phyloP scores from a whole-genome alignment of 2,888 invertebrate species.

The Hirtodrosophila alboralis region DNA sequence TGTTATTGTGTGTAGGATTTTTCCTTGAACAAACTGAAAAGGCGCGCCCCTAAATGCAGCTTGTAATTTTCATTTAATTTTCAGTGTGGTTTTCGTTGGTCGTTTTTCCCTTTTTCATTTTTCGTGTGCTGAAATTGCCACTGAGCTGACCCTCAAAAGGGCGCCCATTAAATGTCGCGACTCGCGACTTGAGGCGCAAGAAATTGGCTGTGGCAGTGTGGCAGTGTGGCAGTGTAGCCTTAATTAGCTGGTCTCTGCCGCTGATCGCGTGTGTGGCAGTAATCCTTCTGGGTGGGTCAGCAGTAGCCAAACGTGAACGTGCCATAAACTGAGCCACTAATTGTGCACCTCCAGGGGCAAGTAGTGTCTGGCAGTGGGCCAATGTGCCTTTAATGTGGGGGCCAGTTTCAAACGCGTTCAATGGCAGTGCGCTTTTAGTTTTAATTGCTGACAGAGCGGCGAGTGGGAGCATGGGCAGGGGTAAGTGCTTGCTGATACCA shows the following conservation, averaged over 20 bases:
- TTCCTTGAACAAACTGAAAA: constrained; percentile 27
- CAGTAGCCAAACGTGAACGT: constrained; percentile 50
- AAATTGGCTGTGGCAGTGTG: constrained; percentile 42
- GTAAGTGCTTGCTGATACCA: constrained; percentile 52
- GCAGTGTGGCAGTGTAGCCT: constrained; percentile 22
- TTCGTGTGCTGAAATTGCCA: constrained; percentile 50
- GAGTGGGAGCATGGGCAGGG: constrained; percentile 4
- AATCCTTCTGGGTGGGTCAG: constrained; percentile 64
- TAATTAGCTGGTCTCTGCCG: constrained; percentile 64
- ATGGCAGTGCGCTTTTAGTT: constrained; percentile 67
- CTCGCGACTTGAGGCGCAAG: constrained; percentile 42
- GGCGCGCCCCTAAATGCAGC: constrained; percentile 61
- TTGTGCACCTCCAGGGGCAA: constrained; percentile 24
- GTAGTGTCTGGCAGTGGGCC: constrained; percentile 9
- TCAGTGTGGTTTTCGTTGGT: constrained; percentile 59
- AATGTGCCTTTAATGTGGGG: constrained; percentile 47
- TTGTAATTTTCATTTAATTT: constrained; percentile 74
- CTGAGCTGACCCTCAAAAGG: constrained; percentile 68
- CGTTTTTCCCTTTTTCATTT: constrained; percentile 4
- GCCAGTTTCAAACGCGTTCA: constrained; percentile 40
- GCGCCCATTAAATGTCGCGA: constrained; percentile 73
- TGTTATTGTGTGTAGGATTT: constrained; percentile 36
- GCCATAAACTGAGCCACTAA: constrained; percentile 61
- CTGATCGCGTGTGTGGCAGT: constrained; percentile 68
- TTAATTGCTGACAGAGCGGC: constrained; percentile 54